Conservation (phyloP, 2,113 vertebrate genomes). For the Dipodomys merriami region DNA sequence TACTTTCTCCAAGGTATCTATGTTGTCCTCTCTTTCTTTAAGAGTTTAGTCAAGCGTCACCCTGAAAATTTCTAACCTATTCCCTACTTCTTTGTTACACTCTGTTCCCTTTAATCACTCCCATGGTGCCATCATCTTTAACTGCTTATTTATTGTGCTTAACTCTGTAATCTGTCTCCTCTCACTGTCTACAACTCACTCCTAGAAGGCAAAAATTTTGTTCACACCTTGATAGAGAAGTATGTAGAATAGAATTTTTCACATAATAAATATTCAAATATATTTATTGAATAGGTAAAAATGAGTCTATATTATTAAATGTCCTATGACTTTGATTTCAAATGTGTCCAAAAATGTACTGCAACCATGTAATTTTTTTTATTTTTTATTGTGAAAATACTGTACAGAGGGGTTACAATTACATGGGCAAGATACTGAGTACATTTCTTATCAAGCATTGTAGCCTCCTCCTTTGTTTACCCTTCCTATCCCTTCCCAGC, state of each 20-base stretch:
- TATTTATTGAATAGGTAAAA: neutral
- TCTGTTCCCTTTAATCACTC: neutral
- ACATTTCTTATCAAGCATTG: no score
- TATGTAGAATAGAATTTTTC: neutral
- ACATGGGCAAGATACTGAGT: no score
- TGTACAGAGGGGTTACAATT: no score
- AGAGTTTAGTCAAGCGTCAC: neutral
- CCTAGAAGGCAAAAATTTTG: neutral
- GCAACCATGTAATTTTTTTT: neutral
- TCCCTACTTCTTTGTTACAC: neutral
- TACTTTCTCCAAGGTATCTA: neutral
- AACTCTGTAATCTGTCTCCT: neutral
- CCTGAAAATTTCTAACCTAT: neutral
- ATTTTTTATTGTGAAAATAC: no score
- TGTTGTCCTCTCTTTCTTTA: neutral
- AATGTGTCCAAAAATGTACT: neutral
- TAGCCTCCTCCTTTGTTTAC: no score
- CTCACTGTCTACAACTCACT: neutral
- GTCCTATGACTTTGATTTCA: neutral
- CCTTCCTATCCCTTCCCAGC: no score
- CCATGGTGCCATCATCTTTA: neutral
- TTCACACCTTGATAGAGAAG: neutral
- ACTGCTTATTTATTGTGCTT: neutral
- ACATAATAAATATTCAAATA: neutral
- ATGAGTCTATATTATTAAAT: neutral